Conservation (phyloP, 2,888 invertebrate species). For the Sclerodermus sp. region DNA sequence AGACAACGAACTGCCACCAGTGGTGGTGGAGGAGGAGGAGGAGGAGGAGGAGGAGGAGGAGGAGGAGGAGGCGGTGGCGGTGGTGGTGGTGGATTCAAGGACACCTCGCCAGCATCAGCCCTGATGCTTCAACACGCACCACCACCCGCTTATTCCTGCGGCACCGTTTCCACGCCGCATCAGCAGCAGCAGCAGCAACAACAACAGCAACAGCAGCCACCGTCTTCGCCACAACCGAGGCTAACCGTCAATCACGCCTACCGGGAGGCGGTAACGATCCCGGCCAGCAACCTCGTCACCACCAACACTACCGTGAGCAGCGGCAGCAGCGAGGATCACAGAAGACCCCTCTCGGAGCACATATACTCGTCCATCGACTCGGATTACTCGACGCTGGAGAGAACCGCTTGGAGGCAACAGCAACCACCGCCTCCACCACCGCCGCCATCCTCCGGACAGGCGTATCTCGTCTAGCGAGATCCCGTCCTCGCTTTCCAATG, state of each 20-base stretch:
- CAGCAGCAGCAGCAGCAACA: constrained; percentile 14
- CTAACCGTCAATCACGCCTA: constrained; percentile 58
- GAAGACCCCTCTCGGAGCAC: constrained; percentile 80
- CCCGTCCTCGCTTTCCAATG: no score
- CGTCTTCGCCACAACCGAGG: constrained; percentile 66
- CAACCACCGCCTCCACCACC: constrained; percentile 58
- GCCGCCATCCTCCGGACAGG: constrained; percentile 56
- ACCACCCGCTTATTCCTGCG: constrained; percentile 62
- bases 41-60: constrained; percentile 19
- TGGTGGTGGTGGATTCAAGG: constrained; percentile 44
- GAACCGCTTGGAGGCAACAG: constrained; percentile 63
- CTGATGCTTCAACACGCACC: constrained; percentile 54
- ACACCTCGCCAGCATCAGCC: constrained; percentile 45
- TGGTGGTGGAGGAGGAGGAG: constrained; percentile 30
- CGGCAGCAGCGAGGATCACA: constrained; percentile 44
- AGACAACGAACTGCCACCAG: no score
- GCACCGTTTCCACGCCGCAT: constrained; percentile 39
- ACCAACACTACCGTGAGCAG: constrained; percentile 27
- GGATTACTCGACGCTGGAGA: constrained; percentile 82
- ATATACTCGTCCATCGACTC: constrained; percentile 90
- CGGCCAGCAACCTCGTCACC: constrained; percentile 40
- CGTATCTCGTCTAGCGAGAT: constrained; percentile 57
- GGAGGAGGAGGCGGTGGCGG: constrained; percentile 6
- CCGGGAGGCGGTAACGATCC: constrained; percentile 43
- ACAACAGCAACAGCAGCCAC: constrained; percentile 64